phyloP scores from a whole-genome alignment of 1,140 invertebrate genomes.

The Scaptomyza pallida region DNA sequence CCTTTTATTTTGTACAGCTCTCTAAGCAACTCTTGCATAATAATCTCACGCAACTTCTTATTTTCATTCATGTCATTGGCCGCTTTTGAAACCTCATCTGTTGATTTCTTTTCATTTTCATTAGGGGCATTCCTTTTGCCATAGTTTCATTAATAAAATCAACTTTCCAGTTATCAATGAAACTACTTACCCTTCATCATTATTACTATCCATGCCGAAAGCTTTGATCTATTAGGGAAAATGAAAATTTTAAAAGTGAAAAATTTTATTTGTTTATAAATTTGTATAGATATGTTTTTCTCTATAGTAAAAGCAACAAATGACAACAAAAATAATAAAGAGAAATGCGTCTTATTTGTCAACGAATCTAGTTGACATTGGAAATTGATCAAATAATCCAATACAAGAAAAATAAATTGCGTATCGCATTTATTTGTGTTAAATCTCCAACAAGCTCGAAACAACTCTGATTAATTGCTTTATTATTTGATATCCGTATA shows the following conservation, averaged over 20 bases:
- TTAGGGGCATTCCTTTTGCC: neutral
- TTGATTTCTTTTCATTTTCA: neutral
- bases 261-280: neutral
- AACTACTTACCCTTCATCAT: neutral
- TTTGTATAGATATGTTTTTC: neutral
- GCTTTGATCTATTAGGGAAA: neutral
- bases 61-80: neutral
- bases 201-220: neutral
- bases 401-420: neutral
- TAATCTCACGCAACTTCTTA: no score
- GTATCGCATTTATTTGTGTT: neutral
- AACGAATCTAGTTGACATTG: no score
- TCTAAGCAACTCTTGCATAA: no score
- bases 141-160: neutral
- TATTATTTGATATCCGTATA: constrained; percentile 15
- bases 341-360: no score
- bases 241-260: neutral
- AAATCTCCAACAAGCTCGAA: neutral
- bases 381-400: no score
- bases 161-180: neutral
- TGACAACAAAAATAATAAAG: no score
- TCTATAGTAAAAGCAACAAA: constrained; percentile 7
- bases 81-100: neutral
- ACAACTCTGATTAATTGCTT: constrained; percentile 20
- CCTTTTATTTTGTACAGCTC: no score